Percentiles rank a stretch among this genome's conserved stretches.
These are phyloP conservation scores for Heliconius cydno DNA, from an alignment of 2,888 invertebrate genomes.

Conservation along the genomic window DNA sequence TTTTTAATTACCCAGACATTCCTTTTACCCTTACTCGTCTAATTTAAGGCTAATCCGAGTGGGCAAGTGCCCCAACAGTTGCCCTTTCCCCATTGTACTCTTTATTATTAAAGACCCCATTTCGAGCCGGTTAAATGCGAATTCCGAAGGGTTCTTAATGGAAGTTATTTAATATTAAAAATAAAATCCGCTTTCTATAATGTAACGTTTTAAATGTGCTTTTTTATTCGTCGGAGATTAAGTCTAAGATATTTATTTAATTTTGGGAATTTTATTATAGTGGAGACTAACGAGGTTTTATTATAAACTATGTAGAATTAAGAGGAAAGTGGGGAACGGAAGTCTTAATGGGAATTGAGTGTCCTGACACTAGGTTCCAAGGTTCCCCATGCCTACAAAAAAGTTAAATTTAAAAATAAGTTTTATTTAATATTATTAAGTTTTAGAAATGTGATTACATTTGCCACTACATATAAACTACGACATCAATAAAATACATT, in stretches of 20 bases:
- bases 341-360: no score
- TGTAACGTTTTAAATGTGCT: conserved; percentile 21
- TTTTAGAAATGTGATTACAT: background rate
- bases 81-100: conserved; percentile 53
- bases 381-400: no score
- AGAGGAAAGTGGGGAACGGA: no score
- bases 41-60: conserved; percentile 56
- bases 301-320: background rate
- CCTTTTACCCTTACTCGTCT: conserved; percentile 64
- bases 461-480: background rate
- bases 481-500: background rate
- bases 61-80: conserved; percentile 51
- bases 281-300: background rate
- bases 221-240: conserved; percentile 10
- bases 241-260: background rate
- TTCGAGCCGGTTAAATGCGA: conserved; percentile 43
- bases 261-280: background rate
- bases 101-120: conserved; percentile 53
- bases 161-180: conserved; percentile 45
- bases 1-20: conserved; percentile 70
- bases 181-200: conserved; percentile 33
- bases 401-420: no score
- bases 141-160: conserved; percentile 43
- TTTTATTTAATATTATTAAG: no score
- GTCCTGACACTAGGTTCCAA: no score